phyloP scores from a whole-genome alignment of 2,113 vertebrate species.

The Bagarius yarrelli region DNA sequence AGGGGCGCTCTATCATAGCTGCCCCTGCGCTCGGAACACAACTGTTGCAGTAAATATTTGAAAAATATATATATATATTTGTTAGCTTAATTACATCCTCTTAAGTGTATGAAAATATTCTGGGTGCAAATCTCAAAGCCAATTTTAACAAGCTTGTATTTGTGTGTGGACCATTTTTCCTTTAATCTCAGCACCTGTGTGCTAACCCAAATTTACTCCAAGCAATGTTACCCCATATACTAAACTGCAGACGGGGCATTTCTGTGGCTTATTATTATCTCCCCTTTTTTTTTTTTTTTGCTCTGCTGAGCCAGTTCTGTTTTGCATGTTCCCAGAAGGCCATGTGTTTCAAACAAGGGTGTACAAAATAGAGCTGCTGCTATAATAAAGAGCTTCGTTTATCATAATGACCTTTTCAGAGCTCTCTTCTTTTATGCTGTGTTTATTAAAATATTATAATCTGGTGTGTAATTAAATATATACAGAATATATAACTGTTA shows the following conservation, averaged over 20 bases:
- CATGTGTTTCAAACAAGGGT: conserved; percentile 10
- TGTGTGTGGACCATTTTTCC: not conserved
- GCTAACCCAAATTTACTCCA: not conserved
- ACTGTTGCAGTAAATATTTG: too few relatives aligned
- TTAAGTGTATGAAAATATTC: conserved; percentile 36
- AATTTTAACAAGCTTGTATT: not conserved
- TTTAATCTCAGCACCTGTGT: not conserved
- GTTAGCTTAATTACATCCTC: not conserved
- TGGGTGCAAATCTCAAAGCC: not conserved
- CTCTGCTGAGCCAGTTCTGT: conserved; percentile 18
- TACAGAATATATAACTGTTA: too few relatives aligned
- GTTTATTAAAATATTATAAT: not conserved
- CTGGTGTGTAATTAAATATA: too few relatives aligned
- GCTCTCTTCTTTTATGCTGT: not conserved
- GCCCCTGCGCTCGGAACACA: too few relatives aligned
- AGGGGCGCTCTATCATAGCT: too few relatives aligned
- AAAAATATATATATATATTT: too few relatives aligned
- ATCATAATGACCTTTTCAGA: not conserved
- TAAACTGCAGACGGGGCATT: conserved; percentile 21
- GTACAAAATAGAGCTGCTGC: conserved; percentile 4
- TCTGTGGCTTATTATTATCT: conserved; percentile 36
- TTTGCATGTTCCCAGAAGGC: conserved; percentile 26
- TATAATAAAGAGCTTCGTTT: conserved; percentile 39
- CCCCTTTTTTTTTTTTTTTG: conserved; percentile 14
- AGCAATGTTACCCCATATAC: conserved; percentile 4